Conservation (phyloP, 1,140 invertebrate species). For the Drepana arcuata region DNA sequence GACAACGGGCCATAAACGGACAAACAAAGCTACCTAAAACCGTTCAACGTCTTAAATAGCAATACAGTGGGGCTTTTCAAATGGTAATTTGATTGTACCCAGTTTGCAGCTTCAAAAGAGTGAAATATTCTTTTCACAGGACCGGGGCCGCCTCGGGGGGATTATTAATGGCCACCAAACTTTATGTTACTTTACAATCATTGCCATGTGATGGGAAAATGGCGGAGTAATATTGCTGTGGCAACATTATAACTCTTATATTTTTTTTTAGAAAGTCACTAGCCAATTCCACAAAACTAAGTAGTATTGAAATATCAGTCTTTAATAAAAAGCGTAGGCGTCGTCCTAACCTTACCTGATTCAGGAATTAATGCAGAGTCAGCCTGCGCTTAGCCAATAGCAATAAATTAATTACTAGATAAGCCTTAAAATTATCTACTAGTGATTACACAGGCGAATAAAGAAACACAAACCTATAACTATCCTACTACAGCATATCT, state of each 20-base stretch:
- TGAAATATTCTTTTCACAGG: conserved; percentile 60
- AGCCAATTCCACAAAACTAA: not conserved
- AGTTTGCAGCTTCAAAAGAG: conserved; percentile 58
- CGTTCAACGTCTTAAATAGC: conserved; percentile 48
- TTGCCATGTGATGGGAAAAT: conserved; percentile 14
- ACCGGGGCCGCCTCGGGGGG: conserved; percentile 36
- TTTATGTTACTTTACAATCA: conserved; percentile 26
- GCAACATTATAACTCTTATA: not conserved
- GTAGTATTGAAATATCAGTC: too few species aligned
- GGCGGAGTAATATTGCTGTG: not conserved
- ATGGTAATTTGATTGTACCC: conserved; percentile 65
- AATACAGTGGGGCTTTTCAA: conserved; percentile 41
- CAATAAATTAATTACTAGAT: too few species aligned
- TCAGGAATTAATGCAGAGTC: not conserved
- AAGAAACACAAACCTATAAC: too few species aligned
- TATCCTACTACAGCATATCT: too few species aligned
- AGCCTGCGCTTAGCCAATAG: not conserved
- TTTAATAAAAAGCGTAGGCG: not conserved
- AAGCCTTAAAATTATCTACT: too few species aligned
- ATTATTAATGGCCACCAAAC: conserved; percentile 55
- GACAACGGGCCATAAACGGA: too few species aligned
- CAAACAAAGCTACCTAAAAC: conserved; percentile 36
- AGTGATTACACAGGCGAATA: too few species aligned
- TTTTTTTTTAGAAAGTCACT: not conserved
- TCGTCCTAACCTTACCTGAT: not conserved